Conservation (phyloP, 2,113 vertebrate genomes). For the Oceanites oceanicus region DNA sequence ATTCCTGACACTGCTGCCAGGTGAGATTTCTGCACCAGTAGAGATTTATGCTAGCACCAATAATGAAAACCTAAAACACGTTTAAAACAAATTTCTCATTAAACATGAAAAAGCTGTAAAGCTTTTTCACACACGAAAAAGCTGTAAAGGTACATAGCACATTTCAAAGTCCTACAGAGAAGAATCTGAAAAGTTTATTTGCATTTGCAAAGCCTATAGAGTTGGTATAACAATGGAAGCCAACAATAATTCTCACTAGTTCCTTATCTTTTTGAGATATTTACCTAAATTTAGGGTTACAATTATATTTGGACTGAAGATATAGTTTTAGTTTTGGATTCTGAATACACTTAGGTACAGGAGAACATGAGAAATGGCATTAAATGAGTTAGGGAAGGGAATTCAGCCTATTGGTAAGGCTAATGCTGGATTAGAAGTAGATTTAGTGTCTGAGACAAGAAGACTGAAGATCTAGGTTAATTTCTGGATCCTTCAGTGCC, state of each 20-base stretch:
- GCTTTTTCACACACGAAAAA: not conserved
- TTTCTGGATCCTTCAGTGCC: not conserved
- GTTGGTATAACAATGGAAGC: not conserved
- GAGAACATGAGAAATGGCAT: not conserved
- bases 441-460: not conserved
- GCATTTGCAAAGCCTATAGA: not conserved
- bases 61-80: not conserved
- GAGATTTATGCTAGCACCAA: not conserved
- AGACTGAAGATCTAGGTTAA: not conserved
- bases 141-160: not conserved
- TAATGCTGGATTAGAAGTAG: not conserved
- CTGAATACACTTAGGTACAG: not conserved
- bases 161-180: not conserved
- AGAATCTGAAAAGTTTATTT: not conserved
- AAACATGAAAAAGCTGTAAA: not conserved
- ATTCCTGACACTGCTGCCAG: not conserved
- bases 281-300: not conserved
- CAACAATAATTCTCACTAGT: not conserved
- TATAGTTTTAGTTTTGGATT: constrained; percentile 12
- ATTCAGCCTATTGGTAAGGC: not conserved
- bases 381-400: not conserved
- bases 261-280: not conserved
- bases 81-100: not conserved
- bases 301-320: not conserved
- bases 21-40: not conserved